Conservation (phyloP, 2,888 invertebrate genomes). For the Papilio elwesi region DNA sequence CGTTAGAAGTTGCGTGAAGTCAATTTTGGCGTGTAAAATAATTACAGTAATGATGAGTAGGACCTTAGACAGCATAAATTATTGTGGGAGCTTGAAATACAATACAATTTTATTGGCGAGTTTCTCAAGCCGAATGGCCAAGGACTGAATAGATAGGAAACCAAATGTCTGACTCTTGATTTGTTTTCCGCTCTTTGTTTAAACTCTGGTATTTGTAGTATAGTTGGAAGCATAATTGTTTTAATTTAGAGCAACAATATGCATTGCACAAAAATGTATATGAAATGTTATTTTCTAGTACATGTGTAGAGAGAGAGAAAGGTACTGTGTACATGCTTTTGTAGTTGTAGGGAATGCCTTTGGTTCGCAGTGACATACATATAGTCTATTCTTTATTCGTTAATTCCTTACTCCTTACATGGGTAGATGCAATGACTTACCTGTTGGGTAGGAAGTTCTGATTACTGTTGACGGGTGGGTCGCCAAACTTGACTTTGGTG, state of each 20-base stretch:
- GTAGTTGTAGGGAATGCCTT: too few species aligned
- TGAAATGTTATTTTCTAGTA: too few species aligned
- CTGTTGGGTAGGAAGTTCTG: conserved; percentile 25
- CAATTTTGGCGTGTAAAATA: conserved; percentile 28
- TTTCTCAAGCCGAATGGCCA: conserved; percentile 11
- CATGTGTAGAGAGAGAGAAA: too few species aligned
- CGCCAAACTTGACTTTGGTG: conserved; percentile 69
- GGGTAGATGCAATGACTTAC: not conserved
- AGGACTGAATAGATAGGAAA: conserved; percentile 19
- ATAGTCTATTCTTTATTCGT: too few species aligned
- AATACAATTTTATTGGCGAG: conserved; percentile 5
- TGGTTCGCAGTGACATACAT: too few species aligned
- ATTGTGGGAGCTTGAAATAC: not conserved
- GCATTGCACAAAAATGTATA: not conserved
- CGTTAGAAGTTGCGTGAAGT: conserved; percentile 8
- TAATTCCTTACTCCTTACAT: too few species aligned
- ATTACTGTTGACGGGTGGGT: conserved; percentile 42
- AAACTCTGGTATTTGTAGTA: not conserved
- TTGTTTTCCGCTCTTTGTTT: conserved; percentile 36
- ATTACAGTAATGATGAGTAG: conserved; percentile 28
- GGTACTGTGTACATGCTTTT: too few species aligned
- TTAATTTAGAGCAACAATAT: not conserved
- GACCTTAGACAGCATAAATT: conserved; percentile 4
- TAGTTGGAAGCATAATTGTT: not conserved
- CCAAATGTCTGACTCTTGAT: conserved; percentile 7